These are phyloP conservation scores for Austrolebias charrua DNA, from an alignment of 2,797 vertebrate genomes.

Conservation along the genomic window DNA sequence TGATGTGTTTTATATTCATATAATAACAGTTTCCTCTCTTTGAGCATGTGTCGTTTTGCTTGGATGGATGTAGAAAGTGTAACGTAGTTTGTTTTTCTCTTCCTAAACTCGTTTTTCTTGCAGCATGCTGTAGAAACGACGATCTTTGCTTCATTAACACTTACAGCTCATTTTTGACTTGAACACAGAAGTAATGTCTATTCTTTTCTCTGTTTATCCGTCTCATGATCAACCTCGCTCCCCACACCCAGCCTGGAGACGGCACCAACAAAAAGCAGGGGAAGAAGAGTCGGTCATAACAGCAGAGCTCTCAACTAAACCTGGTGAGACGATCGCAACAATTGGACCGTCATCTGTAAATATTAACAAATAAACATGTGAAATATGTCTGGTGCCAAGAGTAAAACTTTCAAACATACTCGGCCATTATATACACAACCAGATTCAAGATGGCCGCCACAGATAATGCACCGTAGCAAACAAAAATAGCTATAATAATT, in stretches of 20 bases:
- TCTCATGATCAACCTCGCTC: conserved; percentile 1
- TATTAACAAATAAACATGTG: no score
- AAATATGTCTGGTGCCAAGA: no score
- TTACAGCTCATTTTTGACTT: accelerated
- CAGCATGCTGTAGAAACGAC: conserved; percentile 45
- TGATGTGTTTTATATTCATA: not conserved
- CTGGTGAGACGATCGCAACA: conserved; percentile 54
- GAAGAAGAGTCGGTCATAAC: conserved; percentile 92
- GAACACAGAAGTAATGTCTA: conserved; percentile 1
- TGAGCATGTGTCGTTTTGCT: not conserved
- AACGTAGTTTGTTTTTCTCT: conserved; percentile 12
- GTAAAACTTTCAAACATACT: no score
- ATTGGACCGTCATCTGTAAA: no score
- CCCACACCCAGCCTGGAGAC: conserved; percentile 78
- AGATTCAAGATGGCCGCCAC: not conserved
- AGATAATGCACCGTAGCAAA: no score
- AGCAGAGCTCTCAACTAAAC: conserved; percentile 36
- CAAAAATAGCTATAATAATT: not conserved
- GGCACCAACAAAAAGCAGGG: conserved; percentile 86
- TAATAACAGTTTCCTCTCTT: not conserved
- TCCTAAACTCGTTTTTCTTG: conserved; percentile 23
- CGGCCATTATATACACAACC: no score
- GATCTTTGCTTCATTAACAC: conserved; percentile 28
- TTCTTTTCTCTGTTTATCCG: not conserved
- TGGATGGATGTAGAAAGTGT: conserved; percentile 16